Base-by-base conservation (phyloP, 2,113 vertebrate species). In the Alexandromys fortis region DNA sequence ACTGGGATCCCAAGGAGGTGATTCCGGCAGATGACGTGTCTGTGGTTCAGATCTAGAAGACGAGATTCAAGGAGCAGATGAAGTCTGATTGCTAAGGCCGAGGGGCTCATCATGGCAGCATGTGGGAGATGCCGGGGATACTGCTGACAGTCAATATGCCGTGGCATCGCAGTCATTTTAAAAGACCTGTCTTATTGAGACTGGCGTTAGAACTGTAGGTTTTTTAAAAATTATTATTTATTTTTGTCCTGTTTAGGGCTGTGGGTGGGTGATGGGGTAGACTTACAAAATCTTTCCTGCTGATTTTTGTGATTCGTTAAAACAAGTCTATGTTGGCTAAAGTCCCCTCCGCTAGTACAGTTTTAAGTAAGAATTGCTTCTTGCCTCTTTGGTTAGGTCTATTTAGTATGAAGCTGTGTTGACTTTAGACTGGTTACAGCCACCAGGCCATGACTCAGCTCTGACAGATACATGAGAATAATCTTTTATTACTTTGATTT, bases 211-310 rank as follows among this genome's bases (percentile, higher is more conserved):
- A 93, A 97, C 55, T 11, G 7, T 89, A 96, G 94, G 42, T 96
- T 97, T 98, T 97, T 97, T 83, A 0, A 94, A 96, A 92, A 89
- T 63, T 65, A 92, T 86, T 86, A 92, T 92, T 97, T 96, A 94
- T 97, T 98, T 97, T 97, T 97, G 95, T 93, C 85, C 94, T 78
- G 70, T 95, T 95, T 94, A 78, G 93, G 93, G 90, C 88, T 90
- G 38, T 86, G 93, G 85, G 65, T 96, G 55, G 67, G 47, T 68
- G 9, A 75, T 85, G 82, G 91, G 88, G 75, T 97, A 96, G 86
- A 92, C 91, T 70, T 28, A 6, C 96, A 97, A 97, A 82, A 61
- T n/a, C 33, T 17, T 85, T 86, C 35, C 72, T 73, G 42, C 67
- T 89, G 88, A 93, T 82, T 68, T 90, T 93, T 94, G 92, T 96